A percentile compares a stretch with the other conserved stretches of the same genome.
Evolutionary conservation across 2,797 vertebrate genomes (phyloP).

Genomic region (Anguilla obscura): DNA sequence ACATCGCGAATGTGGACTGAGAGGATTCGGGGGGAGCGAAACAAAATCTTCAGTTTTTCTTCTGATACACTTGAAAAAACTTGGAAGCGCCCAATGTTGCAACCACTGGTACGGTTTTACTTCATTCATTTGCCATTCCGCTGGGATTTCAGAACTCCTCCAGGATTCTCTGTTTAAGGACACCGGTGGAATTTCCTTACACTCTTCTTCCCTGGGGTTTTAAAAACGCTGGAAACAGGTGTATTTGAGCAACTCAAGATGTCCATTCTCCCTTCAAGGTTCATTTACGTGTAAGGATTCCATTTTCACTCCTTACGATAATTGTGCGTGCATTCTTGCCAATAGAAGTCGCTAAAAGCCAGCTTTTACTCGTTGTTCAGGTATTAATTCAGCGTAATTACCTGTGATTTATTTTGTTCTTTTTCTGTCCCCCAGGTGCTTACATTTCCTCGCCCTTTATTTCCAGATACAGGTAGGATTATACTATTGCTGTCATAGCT

Average conservation of each 20-base stretch:
- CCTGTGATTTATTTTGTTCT: conserved; percentile 68
- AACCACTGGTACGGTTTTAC: conserved; percentile 35
- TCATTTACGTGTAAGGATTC: conserved; percentile 79
- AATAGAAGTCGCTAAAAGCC: conserved; percentile 80
- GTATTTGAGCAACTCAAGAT: conserved; percentile 39
- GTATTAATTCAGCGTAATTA: conserved; percentile 67
- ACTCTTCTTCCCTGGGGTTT: conserved; percentile 16
- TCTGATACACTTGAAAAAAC: conserved; percentile 33
- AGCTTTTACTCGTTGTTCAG: conserved; percentile 63
- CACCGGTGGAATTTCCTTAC: conserved; percentile 11
- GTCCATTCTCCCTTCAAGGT: conserved; percentile 57
- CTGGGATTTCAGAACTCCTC: conserved; percentile 41
- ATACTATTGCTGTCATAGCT: conserved; percentile 3
- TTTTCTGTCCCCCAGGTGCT: conserved; percentile 71
- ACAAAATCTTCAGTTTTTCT: conserved; percentile 27
- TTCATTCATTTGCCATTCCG: conserved; percentile 33
- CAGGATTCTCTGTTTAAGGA: conserved; percentile 34
- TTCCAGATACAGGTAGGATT: conserved; percentile 79
- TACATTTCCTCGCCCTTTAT: conserved; percentile 82
- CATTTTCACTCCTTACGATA: conserved; percentile 42
- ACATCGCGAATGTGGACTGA: conserved; percentile 30
- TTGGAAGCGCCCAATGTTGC: conserved; percentile 39
- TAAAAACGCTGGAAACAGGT: conserved; percentile 35
- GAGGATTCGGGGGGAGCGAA: conserved; percentile 23
- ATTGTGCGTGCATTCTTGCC: conserved; percentile 70